Conservation (phyloP, 2,888 invertebrate genomes). For the Drosophila lutescens region DNA sequence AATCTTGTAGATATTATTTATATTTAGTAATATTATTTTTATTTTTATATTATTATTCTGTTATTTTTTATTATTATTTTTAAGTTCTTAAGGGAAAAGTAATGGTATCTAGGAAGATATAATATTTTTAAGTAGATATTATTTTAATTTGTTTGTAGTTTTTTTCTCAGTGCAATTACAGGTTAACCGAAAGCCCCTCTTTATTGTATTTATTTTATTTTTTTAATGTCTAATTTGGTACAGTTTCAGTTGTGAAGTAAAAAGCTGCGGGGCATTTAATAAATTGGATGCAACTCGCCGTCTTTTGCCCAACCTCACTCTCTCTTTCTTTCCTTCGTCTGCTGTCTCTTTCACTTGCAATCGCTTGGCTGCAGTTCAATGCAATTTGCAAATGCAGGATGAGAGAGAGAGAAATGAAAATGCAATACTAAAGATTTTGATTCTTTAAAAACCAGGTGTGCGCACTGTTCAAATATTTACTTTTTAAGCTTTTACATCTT, state of each 20-base stretch:
- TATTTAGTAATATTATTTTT: too few relatives aligned
- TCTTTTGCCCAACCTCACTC: slow-evolving; percentile 9
- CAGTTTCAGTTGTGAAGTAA: slow-evolving; percentile 44
- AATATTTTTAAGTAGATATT: too few relatives aligned
- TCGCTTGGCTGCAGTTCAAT: slow-evolving; percentile 53
- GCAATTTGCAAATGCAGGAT: slow-evolving; percentile 58
- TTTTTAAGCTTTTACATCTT: neutral
- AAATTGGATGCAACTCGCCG: slow-evolving; percentile 54
- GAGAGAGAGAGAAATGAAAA: too few relatives aligned
- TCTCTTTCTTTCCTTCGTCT: slow-evolving; percentile 32
- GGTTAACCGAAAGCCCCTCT: neutral
- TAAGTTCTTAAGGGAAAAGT: too few relatives aligned
- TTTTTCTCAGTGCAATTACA: slow-evolving; percentile 5
- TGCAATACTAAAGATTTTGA: neutral
- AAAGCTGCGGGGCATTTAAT: slow-evolving; percentile 51
- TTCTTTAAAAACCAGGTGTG: neutral
- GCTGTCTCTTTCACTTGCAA: slow-evolving; percentile 34
- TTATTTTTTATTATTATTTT: too few relatives aligned
- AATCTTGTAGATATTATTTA: too few relatives aligned
- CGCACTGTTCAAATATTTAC: neutral
- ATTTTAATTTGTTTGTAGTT: neutral
- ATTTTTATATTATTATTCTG: too few relatives aligned
- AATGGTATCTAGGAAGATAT: too few relatives aligned
- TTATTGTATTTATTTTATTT: slow-evolving; percentile 1
- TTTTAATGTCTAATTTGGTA: slow-evolving; percentile 34